Conservation (phyloP, 2,888 invertebrate species). For the Agonopterix alstromeriana region DNA sequence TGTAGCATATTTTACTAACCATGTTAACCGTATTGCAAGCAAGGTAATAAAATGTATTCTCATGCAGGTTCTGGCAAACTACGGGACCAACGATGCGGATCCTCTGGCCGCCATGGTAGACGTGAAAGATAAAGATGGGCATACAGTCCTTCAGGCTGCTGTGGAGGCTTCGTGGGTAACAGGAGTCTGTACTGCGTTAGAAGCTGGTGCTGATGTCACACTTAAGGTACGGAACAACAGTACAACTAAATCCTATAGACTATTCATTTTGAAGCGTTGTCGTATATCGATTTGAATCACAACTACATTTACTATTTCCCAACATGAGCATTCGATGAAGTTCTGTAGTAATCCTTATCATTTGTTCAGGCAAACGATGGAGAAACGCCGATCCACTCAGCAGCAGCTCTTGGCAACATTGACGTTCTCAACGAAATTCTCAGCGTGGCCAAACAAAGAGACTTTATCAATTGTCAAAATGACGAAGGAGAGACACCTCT, state of each 20-base stretch:
- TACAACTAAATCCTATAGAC: too few relatives aligned
- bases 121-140: slow-evolving; percentile 61
- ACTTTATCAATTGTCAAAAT: slow-evolving; percentile 64
- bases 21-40: slow-evolving; percentile 3
- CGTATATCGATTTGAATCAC: too few relatives aligned
- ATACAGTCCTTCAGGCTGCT: slow-evolving; percentile 72
- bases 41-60: background rate
- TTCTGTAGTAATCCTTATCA: background rate
- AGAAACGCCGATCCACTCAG: slow-evolving; percentile 73
- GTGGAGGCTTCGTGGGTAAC: slow-evolving; percentile 69
- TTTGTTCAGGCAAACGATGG: slow-evolving; percentile 59
- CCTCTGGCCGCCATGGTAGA: slow-evolving; percentile 58
- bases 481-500: slow-evolving; percentile 68
- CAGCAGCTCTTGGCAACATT: slow-evolving; percentile 64
- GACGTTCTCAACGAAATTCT: slow-evolving; percentile 71
- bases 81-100: slow-evolving; percentile 45
- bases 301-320: too few relatives aligned
- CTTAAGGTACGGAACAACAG: slow-evolving; percentile 34
- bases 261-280: too few relatives aligned
- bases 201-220: slow-evolving; percentile 70
- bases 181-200: slow-evolving; percentile 69
- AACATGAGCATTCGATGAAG: too few relatives aligned
- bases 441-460: slow-evolving; percentile 60
- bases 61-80: slow-evolving; percentile 49
- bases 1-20: too few relatives aligned